Conservation (phyloP, 2,888 invertebrate genomes). For the Geotrupes spiniger region DNA sequence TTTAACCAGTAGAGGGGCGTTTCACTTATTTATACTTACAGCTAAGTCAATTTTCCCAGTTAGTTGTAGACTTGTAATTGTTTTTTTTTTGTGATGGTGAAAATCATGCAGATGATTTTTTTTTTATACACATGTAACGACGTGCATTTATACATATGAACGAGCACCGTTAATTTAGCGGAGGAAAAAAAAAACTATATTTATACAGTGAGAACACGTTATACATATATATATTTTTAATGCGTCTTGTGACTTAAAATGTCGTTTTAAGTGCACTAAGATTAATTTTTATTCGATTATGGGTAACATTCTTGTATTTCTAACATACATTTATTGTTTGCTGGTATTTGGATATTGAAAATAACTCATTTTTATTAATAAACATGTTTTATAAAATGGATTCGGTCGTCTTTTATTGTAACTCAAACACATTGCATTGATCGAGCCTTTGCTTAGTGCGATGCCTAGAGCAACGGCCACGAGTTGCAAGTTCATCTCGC, state of each 20-base stretch:
- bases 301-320: conserved; percentile 19
- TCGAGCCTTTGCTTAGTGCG: too few relatives aligned
- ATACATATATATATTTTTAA: conserved; percentile 1
- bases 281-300: conserved; percentile 11
- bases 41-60: too few relatives aligned
- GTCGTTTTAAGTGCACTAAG: conserved; percentile 18
- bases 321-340: conserved; percentile 20
- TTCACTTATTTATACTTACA: too few relatives aligned
- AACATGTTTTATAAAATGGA: neutral
- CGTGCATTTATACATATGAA: too few relatives aligned
- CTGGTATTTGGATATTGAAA: conserved; percentile 5
- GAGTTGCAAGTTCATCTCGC: too few relatives aligned
- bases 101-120: conserved; percentile 14
- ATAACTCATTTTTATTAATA: conserved; percentile 4
- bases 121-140: conserved; percentile 7
- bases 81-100: too few relatives aligned
- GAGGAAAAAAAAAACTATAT: too few relatives aligned
- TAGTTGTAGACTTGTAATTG: too few relatives aligned
- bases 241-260: conserved; percentile 18
- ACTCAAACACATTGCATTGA: neutral
- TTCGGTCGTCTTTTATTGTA: neutral
- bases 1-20: too few relatives aligned
- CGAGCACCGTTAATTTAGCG: too few relatives aligned
- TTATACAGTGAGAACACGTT: too few relatives aligned
- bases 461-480: too few relatives aligned